These are phyloP conservation scores for Orchestes rusci DNA, from an alignment of 2,888 invertebrate genomes.

Conservation along the genomic window DNA sequence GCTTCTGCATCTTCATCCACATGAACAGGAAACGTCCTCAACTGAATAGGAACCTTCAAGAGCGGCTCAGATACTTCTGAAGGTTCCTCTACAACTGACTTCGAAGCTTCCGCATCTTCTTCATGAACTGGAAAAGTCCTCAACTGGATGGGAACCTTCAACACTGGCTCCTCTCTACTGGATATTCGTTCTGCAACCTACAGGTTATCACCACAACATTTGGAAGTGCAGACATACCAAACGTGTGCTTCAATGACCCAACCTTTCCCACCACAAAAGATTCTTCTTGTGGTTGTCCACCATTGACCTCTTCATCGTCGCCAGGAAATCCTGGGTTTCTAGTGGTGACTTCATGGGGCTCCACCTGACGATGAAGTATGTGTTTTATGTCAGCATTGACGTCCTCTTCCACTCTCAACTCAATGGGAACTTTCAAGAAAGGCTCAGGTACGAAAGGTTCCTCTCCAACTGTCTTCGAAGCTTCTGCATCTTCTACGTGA, in stretches of 20 bases:
- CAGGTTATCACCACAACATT: too few relatives aligned
- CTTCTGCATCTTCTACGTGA: neutral
- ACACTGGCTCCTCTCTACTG: constrained; percentile 6
- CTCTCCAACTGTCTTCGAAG: neutral
- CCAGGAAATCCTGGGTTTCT: too few relatives aligned
- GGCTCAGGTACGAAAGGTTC: constrained; percentile 4
- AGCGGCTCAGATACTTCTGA: constrained; percentile 5
- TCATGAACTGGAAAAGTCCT: neutral
- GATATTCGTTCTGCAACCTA: too few relatives aligned
- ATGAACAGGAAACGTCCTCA: constrained; percentile 2
- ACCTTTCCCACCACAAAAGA: too few relatives aligned
- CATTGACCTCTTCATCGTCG: too few relatives aligned
- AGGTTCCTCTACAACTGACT: neutral
- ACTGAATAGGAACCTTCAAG: constrained; percentile 11
- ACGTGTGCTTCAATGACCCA: too few relatives aligned
- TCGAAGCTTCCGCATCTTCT: neutral
- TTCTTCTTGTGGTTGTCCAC: too few relatives aligned
- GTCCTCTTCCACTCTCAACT: constrained; percentile 6
- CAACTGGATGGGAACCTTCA: constrained; percentile 13
- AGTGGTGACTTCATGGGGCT: too few relatives aligned
- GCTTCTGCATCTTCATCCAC: neutral
- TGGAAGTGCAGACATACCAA: too few relatives aligned
- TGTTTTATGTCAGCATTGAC: too few relatives aligned
- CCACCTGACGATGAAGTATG: too few relatives aligned
- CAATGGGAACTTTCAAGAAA: constrained; percentile 9